A percentile compares a stretch with the other conserved stretches of the same genome.
phyloP scores from a whole-genome alignment of 2,113 vertebrate species.

The Misgurnus anguillicaudatus region DNA sequence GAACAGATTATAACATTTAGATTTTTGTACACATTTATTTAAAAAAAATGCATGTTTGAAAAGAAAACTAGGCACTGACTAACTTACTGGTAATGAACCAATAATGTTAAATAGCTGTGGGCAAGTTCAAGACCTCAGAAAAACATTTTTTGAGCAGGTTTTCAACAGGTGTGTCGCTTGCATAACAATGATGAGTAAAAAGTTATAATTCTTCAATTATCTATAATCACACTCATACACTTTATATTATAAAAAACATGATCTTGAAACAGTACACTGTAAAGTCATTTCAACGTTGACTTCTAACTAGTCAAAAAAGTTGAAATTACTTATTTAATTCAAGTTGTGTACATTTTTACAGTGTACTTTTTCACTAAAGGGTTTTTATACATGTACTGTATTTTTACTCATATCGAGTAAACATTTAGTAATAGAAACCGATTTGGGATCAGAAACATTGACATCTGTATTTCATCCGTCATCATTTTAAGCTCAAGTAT shows the following conservation, averaged over 20 bases:
- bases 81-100: not conserved
- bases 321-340: too few species aligned
- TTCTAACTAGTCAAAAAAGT: too few species aligned
- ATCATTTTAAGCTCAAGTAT: not conserved
- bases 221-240: not conserved
- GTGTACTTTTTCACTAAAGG: too few species aligned
- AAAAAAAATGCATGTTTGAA: not conserved
- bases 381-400: too few species aligned
- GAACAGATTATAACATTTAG: slow-evolving; percentile 6
- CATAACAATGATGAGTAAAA: not conserved
- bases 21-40: not conserved
- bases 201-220: not conserved
- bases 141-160: not conserved
- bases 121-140: not conserved
- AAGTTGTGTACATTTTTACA: too few species aligned
- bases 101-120: not conserved
- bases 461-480: not conserved
- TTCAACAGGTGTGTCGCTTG: slow-evolving; percentile 10
- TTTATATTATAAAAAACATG: not conserved
- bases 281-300: too few species aligned
- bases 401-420: not conserved
- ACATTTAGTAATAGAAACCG: not conserved
- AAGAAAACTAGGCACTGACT: slow-evolving; percentile 5
- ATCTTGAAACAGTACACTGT: too few species aligned
- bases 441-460: not conserved